Evolutionary conservation across 2,113 vertebrate genomes (phyloP).

Genomic region (Ariopsis seemanni): DNA sequence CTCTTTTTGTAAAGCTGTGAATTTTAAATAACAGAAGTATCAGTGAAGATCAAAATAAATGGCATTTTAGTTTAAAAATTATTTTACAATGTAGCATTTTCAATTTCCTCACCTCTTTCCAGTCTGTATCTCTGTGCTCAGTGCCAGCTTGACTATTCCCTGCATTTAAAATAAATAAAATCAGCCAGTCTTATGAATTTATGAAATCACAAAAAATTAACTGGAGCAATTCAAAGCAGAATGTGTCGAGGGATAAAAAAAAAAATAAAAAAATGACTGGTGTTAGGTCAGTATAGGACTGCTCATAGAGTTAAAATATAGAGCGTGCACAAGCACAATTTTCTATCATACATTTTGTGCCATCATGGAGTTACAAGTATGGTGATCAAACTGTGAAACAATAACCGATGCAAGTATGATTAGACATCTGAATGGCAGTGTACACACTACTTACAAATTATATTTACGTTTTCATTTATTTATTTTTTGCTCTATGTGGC

Average conservation of each 20-base stretch:
- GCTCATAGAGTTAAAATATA: background rate
- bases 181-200: background rate
- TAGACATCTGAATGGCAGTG: background rate
- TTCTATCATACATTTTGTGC: background rate
- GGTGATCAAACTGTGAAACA: background rate
- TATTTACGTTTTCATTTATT: background rate
- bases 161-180: background rate
- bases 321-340: background rate
- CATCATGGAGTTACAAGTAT: no score
- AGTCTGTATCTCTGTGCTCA: conserved; percentile 63
- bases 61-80: background rate
- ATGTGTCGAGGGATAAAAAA: background rate
- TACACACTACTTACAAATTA: no score
- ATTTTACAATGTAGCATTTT: background rate
- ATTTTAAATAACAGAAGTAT: background rate
- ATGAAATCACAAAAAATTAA: background rate
- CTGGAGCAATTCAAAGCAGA: background rate
- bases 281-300: background rate
- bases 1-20: conserved; percentile 67
- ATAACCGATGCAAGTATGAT: background rate
- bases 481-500: background rate
- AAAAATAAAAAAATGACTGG: background rate
- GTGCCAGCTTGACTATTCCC: conserved; percentile 37
- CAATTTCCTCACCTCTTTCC: conserved; percentile 67
- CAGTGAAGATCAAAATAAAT: background rate